Base-by-base conservation (phyloP, 2,113 vertebrate genomes). In the Coturnix japonica region DNA sequence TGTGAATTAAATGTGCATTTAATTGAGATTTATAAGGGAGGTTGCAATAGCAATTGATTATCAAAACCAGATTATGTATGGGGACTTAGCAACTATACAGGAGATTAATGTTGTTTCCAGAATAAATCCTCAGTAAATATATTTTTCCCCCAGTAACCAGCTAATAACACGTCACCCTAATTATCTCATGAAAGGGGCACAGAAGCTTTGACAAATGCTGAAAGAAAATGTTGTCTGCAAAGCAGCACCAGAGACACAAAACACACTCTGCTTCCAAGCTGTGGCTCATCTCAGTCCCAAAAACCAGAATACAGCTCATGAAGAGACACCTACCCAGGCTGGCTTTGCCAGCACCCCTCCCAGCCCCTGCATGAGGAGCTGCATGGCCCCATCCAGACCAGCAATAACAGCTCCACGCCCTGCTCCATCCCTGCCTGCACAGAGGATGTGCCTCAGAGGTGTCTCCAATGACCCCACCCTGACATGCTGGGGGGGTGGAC, bases 61-160 rank as follows among this genome's bases (percentile, higher is more conserved):
- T 93, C 92, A 93, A 96, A 95, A 95, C 78, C 81, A 84, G 90
- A 95, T 95, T 92, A 91, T 93, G 93, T 95, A 87, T 87, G 93
- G 83, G 47, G 92, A 81, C 84, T 96, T 96, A 95, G 87, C 59
- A 93, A 87, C 87, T 70, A 85, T 72, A 43, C 57, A 73, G 51
- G 79, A 93, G 94, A 96, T 96, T 93, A 95, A 90, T 89, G 90
- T 74, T 77, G 85, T n/a, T 89, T 90, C 89, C 57, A 91, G 93
- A 53, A 89, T 81, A 96, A 96, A 95, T 93, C 89, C 82, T 63
- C 60, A 28, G 73, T 41, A 95, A 97, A 95, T 95, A 77, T 59
- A 78, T 47, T 70, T 92, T 90, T 87, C 60, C 33, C 37, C 61
- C 41, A 81, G 87, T 95, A 96, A 96, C 95, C 90, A 95, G 64